phyloP scores from a whole-genome alignment of 1,140 invertebrate genomes.

The Bombus difficillimus region DNA sequence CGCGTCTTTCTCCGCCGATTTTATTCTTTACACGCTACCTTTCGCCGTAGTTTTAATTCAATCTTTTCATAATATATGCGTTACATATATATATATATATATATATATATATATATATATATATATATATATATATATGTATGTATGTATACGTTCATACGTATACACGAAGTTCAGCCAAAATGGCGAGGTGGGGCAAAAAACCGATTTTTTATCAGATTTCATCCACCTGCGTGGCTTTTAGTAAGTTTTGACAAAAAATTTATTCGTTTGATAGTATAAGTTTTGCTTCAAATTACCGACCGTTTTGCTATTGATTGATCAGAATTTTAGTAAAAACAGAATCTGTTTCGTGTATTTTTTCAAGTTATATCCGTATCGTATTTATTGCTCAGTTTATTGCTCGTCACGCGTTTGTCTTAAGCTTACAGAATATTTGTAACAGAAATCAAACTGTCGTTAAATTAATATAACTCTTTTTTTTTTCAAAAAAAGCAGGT shows the following conservation, averaged over 20 bases:
- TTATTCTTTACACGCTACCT: background rate
- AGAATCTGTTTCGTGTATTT: no score
- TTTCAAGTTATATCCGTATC: no score
- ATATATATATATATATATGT: conserved; percentile 26
- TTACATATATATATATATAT: conserved; percentile 36
- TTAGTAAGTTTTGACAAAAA: no score
- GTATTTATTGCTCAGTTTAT: no score
- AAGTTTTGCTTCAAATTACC: no score
- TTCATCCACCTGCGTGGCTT: background rate
- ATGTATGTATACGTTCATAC: conserved; percentile 33
- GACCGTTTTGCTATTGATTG: no score
- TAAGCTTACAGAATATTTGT: no score
- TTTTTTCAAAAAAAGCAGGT: background rate
- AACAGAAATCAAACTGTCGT: no score
- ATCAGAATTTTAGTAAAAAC: no score
- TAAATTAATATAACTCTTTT: no score
- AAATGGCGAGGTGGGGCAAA: background rate
- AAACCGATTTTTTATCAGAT: background rate
- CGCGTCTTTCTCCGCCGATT: background rate
- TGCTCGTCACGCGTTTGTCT: no score
- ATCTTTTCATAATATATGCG: conserved; percentile 28
- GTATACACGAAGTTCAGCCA: conserved; percentile 39
- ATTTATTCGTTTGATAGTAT: background rate
- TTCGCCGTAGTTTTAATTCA: conserved; percentile 17
- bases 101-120: conserved; percentile 18